Conservation (phyloP, 2,113 vertebrate genomes). For the Limnothrissa miodon region DNA sequence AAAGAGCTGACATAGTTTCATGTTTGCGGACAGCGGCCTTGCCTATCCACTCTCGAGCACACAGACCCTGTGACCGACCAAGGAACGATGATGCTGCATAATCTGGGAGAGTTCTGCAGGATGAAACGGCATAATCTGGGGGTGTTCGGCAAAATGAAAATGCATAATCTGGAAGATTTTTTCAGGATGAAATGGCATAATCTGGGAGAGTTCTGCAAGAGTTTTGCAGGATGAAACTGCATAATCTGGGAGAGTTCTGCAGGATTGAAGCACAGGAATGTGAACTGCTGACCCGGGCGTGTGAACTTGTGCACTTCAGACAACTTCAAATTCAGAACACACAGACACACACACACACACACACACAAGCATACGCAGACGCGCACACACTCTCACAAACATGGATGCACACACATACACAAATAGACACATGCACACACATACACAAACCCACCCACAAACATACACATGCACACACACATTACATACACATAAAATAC, state of each 20-base stretch:
- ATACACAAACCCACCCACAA: no score
- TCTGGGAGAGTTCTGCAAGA: not conserved
- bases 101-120: not conserved
- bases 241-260: no score
- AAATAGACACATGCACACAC: not conserved
- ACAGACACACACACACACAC: not conserved
- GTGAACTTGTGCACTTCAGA: not conserved
- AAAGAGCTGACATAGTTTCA: not conserved
- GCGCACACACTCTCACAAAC: not conserved
- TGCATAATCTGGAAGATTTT: no score
- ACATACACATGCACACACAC: no score
- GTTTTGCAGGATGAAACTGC: no score
- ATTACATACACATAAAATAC: no score
- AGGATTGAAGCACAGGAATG: not conserved
- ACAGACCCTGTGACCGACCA: no score
- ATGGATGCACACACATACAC: not conserved
- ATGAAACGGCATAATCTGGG: no score
- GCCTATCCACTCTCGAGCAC: no score
- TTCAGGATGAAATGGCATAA: no score
- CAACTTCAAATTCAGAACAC: not conserved
- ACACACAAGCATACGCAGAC: not conserved
- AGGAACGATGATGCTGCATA: no score
- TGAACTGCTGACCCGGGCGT: not conserved
- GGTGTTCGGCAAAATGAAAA: no score
- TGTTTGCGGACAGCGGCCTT: not conserved